Percentiles rank a stretch among this genome's conserved stretches.
Conservation (phyloP, 2,797 vertebrate species). For the Enteromius anoplus region DNA sequence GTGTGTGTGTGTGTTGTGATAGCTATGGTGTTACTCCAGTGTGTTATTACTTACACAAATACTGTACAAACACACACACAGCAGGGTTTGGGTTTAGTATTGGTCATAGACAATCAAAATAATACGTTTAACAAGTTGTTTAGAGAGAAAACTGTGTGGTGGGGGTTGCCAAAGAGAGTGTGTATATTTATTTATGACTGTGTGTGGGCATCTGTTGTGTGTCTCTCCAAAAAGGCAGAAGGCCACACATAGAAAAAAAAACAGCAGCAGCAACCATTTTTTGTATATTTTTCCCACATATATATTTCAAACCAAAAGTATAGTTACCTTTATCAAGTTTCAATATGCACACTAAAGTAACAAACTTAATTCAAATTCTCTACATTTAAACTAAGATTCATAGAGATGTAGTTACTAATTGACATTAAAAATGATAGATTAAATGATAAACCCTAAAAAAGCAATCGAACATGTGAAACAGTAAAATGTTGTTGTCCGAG, state of each 20-base stretch:
- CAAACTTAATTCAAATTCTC: background rate
- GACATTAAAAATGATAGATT: background rate
- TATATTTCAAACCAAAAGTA: background rate
- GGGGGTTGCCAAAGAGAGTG: background rate
- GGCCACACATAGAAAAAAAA: background rate
- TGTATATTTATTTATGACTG: background rate
- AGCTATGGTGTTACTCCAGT: constrained; percentile 6
- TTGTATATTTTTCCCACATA: background rate
- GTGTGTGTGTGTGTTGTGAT: constrained; percentile 11
- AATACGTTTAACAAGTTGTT: constrained; percentile 3
- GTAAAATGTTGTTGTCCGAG: background rate
- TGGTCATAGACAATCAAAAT: background rate
- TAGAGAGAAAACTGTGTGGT: background rate
- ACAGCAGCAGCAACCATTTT: background rate
- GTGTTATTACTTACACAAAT: constrained; percentile 23
- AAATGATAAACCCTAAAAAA: background rate
- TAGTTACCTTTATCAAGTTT: background rate
- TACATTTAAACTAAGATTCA: background rate
- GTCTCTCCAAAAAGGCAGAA: background rate
- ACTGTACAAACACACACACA: constrained; percentile 1
- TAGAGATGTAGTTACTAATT: background rate
- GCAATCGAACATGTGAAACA: background rate
- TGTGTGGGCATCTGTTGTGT: constrained; percentile 2
- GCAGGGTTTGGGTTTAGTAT: background rate
- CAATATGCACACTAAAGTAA: background rate